These are phyloP conservation scores for Leucophenga varia DNA, from an alignment of 1,140 invertebrate genomes.

Conservation along the genomic window DNA sequence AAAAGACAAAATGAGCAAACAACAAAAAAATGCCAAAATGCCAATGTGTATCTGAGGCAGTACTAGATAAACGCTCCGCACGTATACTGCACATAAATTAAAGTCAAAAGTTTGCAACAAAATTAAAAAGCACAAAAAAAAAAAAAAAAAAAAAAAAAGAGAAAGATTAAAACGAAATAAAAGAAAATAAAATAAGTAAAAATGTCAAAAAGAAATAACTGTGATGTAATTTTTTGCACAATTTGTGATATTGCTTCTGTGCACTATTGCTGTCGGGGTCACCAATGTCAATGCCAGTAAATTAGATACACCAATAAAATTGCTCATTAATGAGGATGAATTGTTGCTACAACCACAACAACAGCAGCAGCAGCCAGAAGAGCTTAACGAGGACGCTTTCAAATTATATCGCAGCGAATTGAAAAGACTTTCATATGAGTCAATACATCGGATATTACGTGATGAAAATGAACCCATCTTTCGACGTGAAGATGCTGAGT, in stretches of 20 bases:
- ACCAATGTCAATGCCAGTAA: conserved; percentile 9
- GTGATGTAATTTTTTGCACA: conserved; percentile 24
- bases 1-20: not conserved
- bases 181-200: not conserved
- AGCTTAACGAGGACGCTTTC: conserved; percentile 4
- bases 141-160: conserved; percentile 3
- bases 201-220: conserved; percentile 18
- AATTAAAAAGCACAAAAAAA: not conserved
- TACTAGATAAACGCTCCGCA: conserved; percentile 44
- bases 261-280: conserved; percentile 5
- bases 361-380: not conserved
- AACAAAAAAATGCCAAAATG: too few species aligned
- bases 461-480: conserved; percentile 43
- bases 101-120: conserved; percentile 14
- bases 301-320: conserved; percentile 10
- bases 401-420: conserved; percentile 13
- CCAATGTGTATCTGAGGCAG: conserved; percentile 24
- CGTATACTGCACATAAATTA: conserved; percentile 49
- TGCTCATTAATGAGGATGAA: conserved; percentile 14
- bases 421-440: conserved; percentile 31
- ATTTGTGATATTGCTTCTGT: conserved; percentile 7
- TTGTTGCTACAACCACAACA: conserved; percentile 3
- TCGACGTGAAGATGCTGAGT: conserved; percentile 25
- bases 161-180: conserved; percentile 1
- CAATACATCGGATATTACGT: conserved; percentile 44